phyloP scores from a whole-genome alignment of 2,888 invertebrate genomes.

The Sarcophaga rosellei region DNA sequence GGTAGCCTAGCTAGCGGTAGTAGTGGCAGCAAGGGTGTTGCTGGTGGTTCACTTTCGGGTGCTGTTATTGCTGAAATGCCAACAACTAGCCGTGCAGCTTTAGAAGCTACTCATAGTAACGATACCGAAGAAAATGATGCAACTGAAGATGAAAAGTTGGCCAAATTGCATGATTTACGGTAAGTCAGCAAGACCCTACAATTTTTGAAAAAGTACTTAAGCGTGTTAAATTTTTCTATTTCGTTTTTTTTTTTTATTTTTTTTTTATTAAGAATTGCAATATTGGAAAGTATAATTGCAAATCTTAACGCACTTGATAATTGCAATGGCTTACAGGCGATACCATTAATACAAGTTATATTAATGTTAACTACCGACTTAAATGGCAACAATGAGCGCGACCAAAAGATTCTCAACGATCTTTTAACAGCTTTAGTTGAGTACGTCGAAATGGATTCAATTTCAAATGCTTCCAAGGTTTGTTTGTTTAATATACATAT shows the following conservation, averaged over 20 bases:
- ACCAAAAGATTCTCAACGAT: conserved; percentile 89
- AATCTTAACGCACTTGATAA: conserved; percentile 89
- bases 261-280: conserved; percentile 80
- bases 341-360: conserved; percentile 96
- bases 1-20: conserved; percentile 67
- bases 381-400: conserved; percentile 91
- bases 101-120: conserved; percentile 65
- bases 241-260: conserved; percentile 22
- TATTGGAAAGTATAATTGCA: conserved; percentile 89
- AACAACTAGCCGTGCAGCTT: conserved; percentile 73
- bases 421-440: conserved; percentile 88
- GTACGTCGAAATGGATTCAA: conserved; percentile 86
- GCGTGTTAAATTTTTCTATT: background rate
- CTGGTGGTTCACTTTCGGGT: conserved; percentile 69
- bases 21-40: conserved; percentile 69
- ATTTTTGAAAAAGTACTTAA: background rate
- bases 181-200: conserved; percentile 59
- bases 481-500: background rate
- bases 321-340: conserved; percentile 91
- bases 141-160: conserved; percentile 79
- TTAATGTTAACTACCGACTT: conserved; percentile 94
- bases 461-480: conserved; percentile 80
- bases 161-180: conserved; percentile 80
- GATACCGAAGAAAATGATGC: conserved; percentile 75
- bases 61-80: conserved; percentile 69